These are phyloP conservation scores for Unio pictorum DNA, from an alignment of 2,888 invertebrate species.

Conservation along the genomic window DNA sequence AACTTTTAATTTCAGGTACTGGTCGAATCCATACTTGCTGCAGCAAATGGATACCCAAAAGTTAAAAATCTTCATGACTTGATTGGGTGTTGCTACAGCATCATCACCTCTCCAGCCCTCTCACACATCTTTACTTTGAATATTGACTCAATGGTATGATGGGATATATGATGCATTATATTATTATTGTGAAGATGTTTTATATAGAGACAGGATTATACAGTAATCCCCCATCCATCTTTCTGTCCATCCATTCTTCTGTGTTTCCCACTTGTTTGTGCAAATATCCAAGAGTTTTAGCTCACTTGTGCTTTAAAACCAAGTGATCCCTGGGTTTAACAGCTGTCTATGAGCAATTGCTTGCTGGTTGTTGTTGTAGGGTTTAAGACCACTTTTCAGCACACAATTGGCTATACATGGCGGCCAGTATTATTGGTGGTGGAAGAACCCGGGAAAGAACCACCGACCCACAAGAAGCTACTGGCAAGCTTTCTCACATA, in stretches of 20 bases:
- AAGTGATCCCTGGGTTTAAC: too few relatives aligned
- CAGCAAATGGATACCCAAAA: conserved; percentile 1
- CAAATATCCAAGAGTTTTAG: too few relatives aligned
- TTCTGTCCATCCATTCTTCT: not conserved
- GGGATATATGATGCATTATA: not conserved
- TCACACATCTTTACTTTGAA: conserved; percentile 35
- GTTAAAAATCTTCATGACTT: conserved; percentile 8
- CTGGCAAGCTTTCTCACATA: too few relatives aligned
- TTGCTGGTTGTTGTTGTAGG: too few relatives aligned
- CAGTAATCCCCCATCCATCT: not conserved
- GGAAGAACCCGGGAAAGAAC: too few relatives aligned
- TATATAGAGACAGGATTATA: too few relatives aligned
- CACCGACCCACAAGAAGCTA: too few relatives aligned
- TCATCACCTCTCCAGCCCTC: conserved; percentile 36
- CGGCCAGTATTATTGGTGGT: too few relatives aligned
- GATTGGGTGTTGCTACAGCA: conserved; percentile 33
- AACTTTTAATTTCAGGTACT: conserved; percentile 26
- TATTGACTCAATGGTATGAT: conserved; percentile 40
- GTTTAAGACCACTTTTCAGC: too few relatives aligned
- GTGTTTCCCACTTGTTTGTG: not conserved
- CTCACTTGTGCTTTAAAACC: too few relatives aligned
- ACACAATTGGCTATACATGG: too few relatives aligned
- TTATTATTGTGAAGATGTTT: not conserved
- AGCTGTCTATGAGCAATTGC: too few relatives aligned
- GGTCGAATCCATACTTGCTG: conserved; percentile 16